phyloP scores from a whole-genome alignment of 2,888 invertebrate genomes.

The Tineola bisselliella region DNA sequence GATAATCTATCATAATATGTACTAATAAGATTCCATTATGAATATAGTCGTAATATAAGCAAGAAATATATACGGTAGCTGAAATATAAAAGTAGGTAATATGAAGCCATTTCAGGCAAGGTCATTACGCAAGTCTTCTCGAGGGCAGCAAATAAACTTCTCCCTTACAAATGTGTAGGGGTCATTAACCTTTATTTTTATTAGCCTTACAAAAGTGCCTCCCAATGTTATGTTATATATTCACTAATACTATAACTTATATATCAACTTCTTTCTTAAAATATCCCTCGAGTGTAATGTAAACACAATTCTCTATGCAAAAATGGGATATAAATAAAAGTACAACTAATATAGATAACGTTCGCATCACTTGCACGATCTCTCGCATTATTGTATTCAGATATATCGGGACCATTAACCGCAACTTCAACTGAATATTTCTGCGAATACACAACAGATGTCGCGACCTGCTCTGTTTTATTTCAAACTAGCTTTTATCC shows the following conservation, averaged over 20 bases:
- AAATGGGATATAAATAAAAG: too few species aligned
- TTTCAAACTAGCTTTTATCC: neutral
- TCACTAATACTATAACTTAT: neutral
- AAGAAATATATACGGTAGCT: too few species aligned
- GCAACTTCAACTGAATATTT: slow-evolving; percentile 7
- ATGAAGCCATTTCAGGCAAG: neutral
- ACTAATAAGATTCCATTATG: too few species aligned
- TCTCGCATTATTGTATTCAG: neutral
- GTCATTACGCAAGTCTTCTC: slow-evolving; percentile 3
- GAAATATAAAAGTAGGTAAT: neutral
- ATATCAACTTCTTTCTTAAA: too few species aligned
- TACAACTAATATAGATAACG: too few species aligned
- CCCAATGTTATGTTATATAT: neutral
- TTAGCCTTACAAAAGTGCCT: slow-evolving; percentile 16
- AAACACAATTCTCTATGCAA: too few species aligned
- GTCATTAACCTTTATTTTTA: slow-evolving; percentile 50
- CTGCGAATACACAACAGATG: slow-evolving; percentile 9
- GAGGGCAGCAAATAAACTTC: slow-evolving; percentile 30
- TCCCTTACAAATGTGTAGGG: slow-evolving; percentile 40
- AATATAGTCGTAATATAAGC: too few species aligned
- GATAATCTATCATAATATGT: too few species aligned
- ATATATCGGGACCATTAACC: slow-evolving; percentile 1
- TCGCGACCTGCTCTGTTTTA: slow-evolving; percentile 9
- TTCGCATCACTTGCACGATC: neutral
- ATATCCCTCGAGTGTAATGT: too few species aligned